Evolutionary conservation across 1,140 invertebrate species (phyloP).

Genomic region (Trichonephila clavata): DNA sequence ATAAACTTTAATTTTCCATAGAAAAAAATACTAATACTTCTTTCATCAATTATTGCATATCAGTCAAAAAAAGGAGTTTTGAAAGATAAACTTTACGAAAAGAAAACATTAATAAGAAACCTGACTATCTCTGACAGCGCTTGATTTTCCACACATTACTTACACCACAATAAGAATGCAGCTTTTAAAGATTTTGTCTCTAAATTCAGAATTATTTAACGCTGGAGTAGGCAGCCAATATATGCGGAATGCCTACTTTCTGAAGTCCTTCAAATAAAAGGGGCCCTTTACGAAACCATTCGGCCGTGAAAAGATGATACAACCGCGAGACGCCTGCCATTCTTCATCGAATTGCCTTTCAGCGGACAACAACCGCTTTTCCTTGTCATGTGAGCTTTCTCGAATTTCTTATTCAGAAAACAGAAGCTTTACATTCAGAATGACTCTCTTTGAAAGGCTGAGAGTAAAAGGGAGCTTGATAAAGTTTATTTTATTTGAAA

Average conservation of each 20-base stretch:
- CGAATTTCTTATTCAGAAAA: not conserved
- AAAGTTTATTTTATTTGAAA: no score
- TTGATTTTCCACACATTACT: not conserved
- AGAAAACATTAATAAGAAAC: no score
- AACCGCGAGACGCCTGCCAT: not conserved
- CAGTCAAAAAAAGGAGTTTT: no score
- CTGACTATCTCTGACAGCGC: no score
- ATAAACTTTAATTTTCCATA: no score
- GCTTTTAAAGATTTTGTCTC: not conserved
- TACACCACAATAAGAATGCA: not conserved
- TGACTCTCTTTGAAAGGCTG: not conserved
- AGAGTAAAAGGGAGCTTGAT: no score
- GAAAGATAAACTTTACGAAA: no score
- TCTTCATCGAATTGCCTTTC: not conserved
- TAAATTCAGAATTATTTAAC: not conserved
- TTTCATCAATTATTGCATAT: no score
- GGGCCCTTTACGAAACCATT: not conserved
- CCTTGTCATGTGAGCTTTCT: not conserved
- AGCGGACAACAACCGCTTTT: not conserved
- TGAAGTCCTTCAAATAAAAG: not conserved
- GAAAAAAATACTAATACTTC: no score
- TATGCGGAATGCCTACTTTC: not conserved
- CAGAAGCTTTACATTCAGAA: not conserved
- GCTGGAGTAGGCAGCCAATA: not conserved
- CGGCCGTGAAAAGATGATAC: not conserved